Conservation (phyloP, 2,888 invertebrate genomes). For the Trichogramma evanescens region DNA sequence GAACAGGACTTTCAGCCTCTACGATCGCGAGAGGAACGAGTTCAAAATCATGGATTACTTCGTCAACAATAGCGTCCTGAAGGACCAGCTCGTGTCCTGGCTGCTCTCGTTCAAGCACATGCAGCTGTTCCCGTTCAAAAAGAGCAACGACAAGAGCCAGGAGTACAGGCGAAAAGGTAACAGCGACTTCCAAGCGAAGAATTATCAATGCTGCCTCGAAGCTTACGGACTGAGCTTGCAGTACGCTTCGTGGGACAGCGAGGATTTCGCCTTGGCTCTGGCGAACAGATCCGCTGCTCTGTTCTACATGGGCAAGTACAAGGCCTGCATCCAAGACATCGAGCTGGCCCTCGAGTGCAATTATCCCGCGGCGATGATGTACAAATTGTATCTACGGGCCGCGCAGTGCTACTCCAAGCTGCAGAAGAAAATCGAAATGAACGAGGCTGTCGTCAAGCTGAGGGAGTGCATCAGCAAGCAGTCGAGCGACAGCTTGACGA, state of each 20-base stretch:
- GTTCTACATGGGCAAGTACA: slow-evolving; percentile 54
- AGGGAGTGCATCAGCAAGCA: slow-evolving; percentile 8
- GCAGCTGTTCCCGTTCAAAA: slow-evolving; percentile 21
- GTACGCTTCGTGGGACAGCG: slow-evolving; percentile 52
- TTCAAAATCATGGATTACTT: slow-evolving; percentile 18
- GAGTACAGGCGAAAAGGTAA: slow-evolving; percentile 52
- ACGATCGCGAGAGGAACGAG: slow-evolving; percentile 15
- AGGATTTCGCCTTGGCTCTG: slow-evolving; percentile 57
- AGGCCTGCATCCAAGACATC: slow-evolving; percentile 62
- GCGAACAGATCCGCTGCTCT: slow-evolving; percentile 66
- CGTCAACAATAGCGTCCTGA: slow-evolving; percentile 1
- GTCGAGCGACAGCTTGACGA: neutral
- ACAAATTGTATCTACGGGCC: slow-evolving; percentile 61
- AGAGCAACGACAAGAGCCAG: slow-evolving; percentile 39
- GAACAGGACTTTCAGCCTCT: slow-evolving; percentile 13
- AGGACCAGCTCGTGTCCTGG: slow-evolving; percentile 9
- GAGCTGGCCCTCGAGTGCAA: slow-evolving; percentile 54
- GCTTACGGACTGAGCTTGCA: slow-evolving; percentile 60
- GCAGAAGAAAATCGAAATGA: slow-evolving; percentile 45
- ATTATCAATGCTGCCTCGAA: slow-evolving; percentile 51
- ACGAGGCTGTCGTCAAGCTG: slow-evolving; percentile 28
- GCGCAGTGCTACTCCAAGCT: slow-evolving; percentile 60
- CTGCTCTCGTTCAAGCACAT: slow-evolving; percentile 3
- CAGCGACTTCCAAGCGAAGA: slow-evolving; percentile 52
- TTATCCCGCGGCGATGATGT: slow-evolving; percentile 57